Base-by-base conservation (phyloP, 2,113 vertebrate genomes). In the Toxostoma redivivum region DNA sequence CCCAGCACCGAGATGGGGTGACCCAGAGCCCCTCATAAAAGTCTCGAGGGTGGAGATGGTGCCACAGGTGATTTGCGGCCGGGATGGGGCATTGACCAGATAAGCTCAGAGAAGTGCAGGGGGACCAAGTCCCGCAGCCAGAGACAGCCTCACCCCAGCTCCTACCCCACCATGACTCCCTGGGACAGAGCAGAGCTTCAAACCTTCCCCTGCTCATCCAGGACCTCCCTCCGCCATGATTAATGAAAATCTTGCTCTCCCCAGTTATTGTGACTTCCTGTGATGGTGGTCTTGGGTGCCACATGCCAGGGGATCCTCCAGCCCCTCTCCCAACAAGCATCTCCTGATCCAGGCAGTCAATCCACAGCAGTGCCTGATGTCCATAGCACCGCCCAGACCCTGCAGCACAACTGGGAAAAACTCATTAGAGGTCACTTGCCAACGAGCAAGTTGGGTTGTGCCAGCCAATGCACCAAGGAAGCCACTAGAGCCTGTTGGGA, bases 181-280 rank as follows among this genome's bases (percentile, higher is more conserved):
- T 24, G 33, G 25, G 40, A 60, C 11, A 72, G 14, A 64, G 48
- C 37, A 66, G 51, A 79, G 47, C 53, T 74, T 42, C 42, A 35
- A 64, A 19, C 8, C 12, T 15, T 9, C 2, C 30, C 37, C 15
- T 0, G 0, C 65, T 85, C 56, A 73, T 33, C 35, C 7, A 4
- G 45, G 74, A 64, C 28, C n/a, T 62, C 20, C n/a, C 23, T 15
- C 21, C 10, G 12, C 17, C 11, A 16, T 1, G 1, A 7, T 20
- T 35, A 71, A 44, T 1, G 0, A 51, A 72, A 83, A 37, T 35
- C 35, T 33, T 28, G 14, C n/a, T 76, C 31, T 66, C 42, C 20
- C 9, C 42, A 28, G 0, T 57, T 44, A 24, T 4, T 70, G 22
- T 45, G 60, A 51, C 42, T 84, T 38, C 45, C 42, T 5, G 0